Evolutionary conservation across 2,113 vertebrate genomes (phyloP), one percentile per base, ranked within the genome.

Genomic region (Poeciliopsis occidentalis): DNA sequence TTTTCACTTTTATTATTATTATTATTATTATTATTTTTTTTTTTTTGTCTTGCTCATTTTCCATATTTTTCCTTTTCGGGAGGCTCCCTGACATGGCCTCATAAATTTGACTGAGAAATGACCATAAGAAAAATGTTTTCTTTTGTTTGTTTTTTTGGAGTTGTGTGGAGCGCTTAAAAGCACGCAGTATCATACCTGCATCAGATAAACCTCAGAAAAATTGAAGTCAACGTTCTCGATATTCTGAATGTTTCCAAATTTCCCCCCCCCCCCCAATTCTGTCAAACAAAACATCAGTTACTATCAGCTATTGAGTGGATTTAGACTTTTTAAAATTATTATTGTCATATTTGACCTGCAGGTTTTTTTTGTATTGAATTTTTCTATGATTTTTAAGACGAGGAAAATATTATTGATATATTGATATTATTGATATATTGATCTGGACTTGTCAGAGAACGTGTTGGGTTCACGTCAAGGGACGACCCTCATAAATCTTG

Each of bases 401-500:
- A 11, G 10, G 10, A 37, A 37, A 12, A 37, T 37, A 37, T 37
- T 27, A 27, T 27, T 27, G 27, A 27, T 27, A 27, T 27, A 27
- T 27, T 27, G 27, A 27, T 27, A 27, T 27, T 27, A 27, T 27
- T 27, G 27, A 27, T 27, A 27, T 27, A 27, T 27, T 27, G 44
- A 4, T 15, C 12, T 47, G 41, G 41, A 44, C 41, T 4, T 44
- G 4, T 47, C 4, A 19, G 44, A 1, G 13, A 47, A 47, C 19
- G 6, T 47, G 44, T 47, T 47, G 17, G 44, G 44, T 47, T 5
- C 44, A 47, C 13, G 15, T 29, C 60, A 30, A 29, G 3, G 12
- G 44, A 47, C 44, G 2, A 41, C 27, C 60, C 27, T 27, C 60
- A 96, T 98, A 97, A 95, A 96, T 97, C 87, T 81, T 82, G 85